Percentiles rank a stretch among this genome's conserved stretches.
Evolutionary conservation across 92 coral and sea anemone genomes (phyloP).

Genomic region (Parazoanthus swiftii): DNA sequence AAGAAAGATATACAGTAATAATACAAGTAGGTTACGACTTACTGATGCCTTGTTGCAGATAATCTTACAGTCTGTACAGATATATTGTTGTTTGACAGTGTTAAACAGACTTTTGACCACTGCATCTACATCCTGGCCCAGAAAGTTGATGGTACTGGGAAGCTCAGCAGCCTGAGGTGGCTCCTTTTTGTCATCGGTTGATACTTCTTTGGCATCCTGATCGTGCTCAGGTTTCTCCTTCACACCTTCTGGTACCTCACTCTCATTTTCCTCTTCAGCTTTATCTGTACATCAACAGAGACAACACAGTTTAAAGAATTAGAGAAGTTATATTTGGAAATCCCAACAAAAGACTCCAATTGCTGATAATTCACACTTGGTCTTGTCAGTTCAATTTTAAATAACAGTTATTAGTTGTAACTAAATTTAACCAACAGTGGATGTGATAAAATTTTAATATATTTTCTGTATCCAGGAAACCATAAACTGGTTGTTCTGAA

Average conservation of each 20-base stretch:
- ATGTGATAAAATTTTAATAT: too few species aligned
- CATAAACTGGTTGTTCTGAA: too few species aligned
- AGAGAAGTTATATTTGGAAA: too few species aligned
- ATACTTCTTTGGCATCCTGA: conserved; percentile 30
- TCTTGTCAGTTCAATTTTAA: too few species aligned
- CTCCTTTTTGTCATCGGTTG: conserved; percentile 15
- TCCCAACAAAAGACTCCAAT: too few species aligned
- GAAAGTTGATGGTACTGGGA: conserved; percentile 50
- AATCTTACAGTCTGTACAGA: conserved; percentile 86
- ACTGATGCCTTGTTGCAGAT: conserved; percentile 76
- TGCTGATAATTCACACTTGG: too few species aligned
- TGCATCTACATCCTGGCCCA: conserved; percentile 82
- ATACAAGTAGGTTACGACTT: not conserved
- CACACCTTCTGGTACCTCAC: not conserved
- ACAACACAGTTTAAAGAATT: not conserved
- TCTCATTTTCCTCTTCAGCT: not conserved
- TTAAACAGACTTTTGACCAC: conserved; percentile 73
- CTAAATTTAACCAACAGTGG: too few species aligned
- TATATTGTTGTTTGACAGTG: conserved; percentile 63
- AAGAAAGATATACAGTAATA: too few species aligned
- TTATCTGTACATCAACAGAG: not conserved
- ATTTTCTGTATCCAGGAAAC: too few species aligned
- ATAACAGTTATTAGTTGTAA: too few species aligned
- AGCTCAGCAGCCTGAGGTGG: not conserved
- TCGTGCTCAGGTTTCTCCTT: conserved; percentile 6